phyloP scores from a whole-genome alignment of 2,113 vertebrate genomes.

The Orcinus orca region DNA sequence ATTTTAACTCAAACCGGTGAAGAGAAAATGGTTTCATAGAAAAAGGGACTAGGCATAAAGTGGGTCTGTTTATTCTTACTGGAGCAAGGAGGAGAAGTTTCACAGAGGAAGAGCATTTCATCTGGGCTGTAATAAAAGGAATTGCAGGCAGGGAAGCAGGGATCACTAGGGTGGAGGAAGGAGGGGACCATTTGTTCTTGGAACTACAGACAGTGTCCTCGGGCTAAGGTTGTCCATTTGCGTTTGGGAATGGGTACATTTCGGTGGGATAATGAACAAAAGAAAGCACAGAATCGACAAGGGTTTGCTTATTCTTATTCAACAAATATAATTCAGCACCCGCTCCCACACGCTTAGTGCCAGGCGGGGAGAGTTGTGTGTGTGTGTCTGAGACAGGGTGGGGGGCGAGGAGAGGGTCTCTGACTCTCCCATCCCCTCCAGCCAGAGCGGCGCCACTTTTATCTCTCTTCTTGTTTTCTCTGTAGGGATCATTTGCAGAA shows the following conservation, averaged over 20 bases:
- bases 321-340: background rate
- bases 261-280: background rate
- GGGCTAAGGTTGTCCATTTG: background rate
- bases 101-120: background rate
- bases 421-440: background rate
- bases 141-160: background rate
- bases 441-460: rapidly evolving
- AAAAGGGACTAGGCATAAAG: background rate
- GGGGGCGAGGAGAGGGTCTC: background rate
- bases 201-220: background rate
- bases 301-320: background rate
- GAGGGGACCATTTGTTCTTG: background rate
- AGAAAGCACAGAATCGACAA: background rate
- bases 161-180: background rate
- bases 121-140: background rate
- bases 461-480: background rate
- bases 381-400: rapidly evolving
- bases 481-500: background rate
- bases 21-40: background rate
- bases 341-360: background rate
- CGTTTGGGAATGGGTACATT: background rate
- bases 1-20: background rate
- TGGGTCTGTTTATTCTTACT: background rate
- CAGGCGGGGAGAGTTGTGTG: background rate
- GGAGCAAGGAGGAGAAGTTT: background rate